Conservation (phyloP, 2,888 invertebrate species). For the Stictocephala bisonia region DNA sequence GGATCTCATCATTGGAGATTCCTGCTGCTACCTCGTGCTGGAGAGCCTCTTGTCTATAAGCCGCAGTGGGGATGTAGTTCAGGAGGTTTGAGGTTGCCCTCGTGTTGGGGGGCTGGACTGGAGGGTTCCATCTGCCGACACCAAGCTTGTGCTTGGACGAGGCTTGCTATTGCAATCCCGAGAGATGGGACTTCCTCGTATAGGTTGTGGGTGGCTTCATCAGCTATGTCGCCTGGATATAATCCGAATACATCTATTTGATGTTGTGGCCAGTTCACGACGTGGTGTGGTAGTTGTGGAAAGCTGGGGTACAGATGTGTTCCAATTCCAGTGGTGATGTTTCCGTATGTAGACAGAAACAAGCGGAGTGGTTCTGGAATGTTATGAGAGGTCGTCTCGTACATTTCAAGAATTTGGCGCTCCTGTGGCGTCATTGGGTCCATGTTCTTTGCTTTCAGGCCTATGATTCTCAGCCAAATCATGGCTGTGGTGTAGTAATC, state of each 20-base stretch:
- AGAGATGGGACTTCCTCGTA: constrained; percentile 21
- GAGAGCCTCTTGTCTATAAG: not conserved
- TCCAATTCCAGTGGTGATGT: not conserved
- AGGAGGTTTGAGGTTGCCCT: not conserved
- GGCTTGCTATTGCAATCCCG: not conserved
- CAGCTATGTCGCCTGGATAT: not conserved
- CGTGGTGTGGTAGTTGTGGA: not conserved
- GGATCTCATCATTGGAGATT: not conserved
- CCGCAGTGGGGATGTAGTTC: not conserved
- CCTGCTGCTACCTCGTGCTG: not conserved
- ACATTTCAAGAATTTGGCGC: not conserved
- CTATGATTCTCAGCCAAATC: not conserved
- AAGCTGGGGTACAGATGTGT: not conserved
- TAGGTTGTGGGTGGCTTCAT: not conserved
- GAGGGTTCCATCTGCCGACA: not conserved
- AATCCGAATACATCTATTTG: not conserved
- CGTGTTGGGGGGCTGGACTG: not conserved
- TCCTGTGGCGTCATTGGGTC: not conserved
- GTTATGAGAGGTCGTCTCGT: not conserved
- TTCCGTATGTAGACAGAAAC: not conserved
- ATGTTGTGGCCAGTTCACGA: not conserved
- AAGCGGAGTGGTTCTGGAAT: not conserved
- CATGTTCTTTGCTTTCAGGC: not conserved
- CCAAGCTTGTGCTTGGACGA: not conserved
- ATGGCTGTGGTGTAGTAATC: not conserved